Percentiles rank a stretch among this genome's conserved stretches.
Conservation (phyloP, 2,797 vertebrate species). For the Ispidina picta region DNA sequence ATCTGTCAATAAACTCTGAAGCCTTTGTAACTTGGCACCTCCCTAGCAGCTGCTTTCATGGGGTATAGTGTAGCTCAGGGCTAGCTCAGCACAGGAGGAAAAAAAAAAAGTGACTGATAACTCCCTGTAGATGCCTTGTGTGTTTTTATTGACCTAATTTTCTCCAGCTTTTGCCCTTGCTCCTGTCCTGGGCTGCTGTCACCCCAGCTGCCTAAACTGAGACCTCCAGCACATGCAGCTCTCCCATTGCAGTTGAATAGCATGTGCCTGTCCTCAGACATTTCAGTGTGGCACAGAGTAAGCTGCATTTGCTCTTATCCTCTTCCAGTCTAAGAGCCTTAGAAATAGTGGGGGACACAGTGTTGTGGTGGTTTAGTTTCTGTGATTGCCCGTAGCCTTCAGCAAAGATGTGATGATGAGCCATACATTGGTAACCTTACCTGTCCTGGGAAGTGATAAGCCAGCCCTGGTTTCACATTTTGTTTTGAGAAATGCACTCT, state of each 20-base stretch:
- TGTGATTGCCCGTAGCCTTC: background rate
- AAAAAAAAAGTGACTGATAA: background rate
- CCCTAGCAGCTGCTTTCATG: constrained; percentile 26
- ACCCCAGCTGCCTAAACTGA: background rate
- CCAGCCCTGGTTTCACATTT: background rate
- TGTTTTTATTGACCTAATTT: background rate
- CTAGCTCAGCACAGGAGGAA: background rate
- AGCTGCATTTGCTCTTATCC: background rate
- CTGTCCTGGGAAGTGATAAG: background rate
- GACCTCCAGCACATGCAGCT: background rate
- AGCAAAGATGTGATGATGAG: background rate
- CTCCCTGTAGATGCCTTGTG: background rate
- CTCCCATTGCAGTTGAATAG: background rate
- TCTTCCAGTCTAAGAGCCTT: background rate
- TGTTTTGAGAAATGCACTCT: background rate
- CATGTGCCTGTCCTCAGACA: background rate
- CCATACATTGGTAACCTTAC: background rate
- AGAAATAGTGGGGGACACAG: background rate
- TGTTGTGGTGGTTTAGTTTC: background rate
- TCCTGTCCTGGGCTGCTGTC: background rate
- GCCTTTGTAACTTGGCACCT: constrained; percentile 47
- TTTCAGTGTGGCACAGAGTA: background rate
- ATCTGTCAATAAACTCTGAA: constrained; percentile 52
- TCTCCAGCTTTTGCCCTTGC: background rate
- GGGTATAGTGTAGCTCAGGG: background rate